Conservation (phyloP, 2,888 invertebrate species). For the Phaonia tiefii region DNA sequence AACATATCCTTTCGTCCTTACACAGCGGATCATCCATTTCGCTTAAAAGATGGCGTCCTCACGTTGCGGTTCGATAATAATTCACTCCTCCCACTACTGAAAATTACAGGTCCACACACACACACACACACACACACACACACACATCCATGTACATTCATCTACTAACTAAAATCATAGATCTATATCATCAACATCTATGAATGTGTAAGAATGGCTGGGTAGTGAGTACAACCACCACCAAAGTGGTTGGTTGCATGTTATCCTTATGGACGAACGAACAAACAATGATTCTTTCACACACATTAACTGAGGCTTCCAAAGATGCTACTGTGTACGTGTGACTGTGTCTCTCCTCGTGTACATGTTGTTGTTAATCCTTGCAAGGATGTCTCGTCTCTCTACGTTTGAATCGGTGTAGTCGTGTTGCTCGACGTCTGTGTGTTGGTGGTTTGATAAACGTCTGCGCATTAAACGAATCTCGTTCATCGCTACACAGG, state of each 20-base stretch:
- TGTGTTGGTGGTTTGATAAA: slow-evolving; percentile 64
- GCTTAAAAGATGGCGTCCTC: slow-evolving; percentile 65
- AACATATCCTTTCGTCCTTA: slow-evolving; percentile 30
- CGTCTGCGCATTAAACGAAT: slow-evolving; percentile 60
- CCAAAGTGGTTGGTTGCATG: slow-evolving; percentile 60
- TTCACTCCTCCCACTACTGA: slow-evolving; percentile 65
- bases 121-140: background rate
- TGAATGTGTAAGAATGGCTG: background rate
- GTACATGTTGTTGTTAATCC: slow-evolving; percentile 61
- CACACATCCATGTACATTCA: background rate
- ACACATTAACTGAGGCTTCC: background rate
- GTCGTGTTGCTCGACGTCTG: slow-evolving; percentile 67
- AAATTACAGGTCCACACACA: slow-evolving; percentile 4
- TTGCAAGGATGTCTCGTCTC: slow-evolving; percentile 70
- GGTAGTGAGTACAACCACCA: slow-evolving; percentile 45
- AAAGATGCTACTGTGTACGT: slow-evolving; percentile 14
- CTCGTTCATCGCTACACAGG: slow-evolving; percentile 67
- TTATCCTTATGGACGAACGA: slow-evolving; percentile 3
- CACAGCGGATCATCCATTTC: slow-evolving; percentile 62
- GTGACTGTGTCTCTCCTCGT: slow-evolving; percentile 8
- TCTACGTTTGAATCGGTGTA: slow-evolving; percentile 48
- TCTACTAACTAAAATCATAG: background rate
- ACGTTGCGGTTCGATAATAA: slow-evolving; percentile 61
- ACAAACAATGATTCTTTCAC: background rate
- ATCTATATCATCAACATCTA: background rate